Base-by-base conservation (phyloP, 1,140 invertebrate species). In the Procambarus clarkii region DNA sequence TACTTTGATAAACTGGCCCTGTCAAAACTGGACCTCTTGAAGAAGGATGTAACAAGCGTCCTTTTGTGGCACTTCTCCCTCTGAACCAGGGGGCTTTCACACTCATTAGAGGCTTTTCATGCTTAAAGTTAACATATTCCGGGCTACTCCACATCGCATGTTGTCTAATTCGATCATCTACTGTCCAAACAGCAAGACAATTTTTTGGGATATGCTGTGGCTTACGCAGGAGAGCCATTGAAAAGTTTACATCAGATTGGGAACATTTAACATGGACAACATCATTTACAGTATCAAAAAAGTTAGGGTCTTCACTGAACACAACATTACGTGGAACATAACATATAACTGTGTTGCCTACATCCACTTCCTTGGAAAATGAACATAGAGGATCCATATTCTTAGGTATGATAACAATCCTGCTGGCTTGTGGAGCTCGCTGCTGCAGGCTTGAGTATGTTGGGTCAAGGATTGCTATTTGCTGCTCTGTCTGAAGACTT, bases 101-200 rank as follows among this genome's bases (percentile, higher is more conserved):
- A 86, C 82, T 85, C 44, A 60, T 80, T 82, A 79, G 82, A 34
- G 82, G 82, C 76, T 86, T 83, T 71, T 86, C 82, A 80, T 91
- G 21, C 79, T 71, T 91, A 48, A 54, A 64, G 54, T 91, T 76
- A n/a, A 79, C 24, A 71, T 85, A 79, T 60, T 91, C 89, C 82
- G 89, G 89, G 89, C 89, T 91, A 91, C 89, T 85, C 89, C 89
- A 91, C 89, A 91, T 91, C 76, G 89, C 89, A 85, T 91, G 50
- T 80, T 60, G 82, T 79, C 89, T 77, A 50, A 79, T 79, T 79
- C 77, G 82, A 24, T 91, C 89, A 71, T 91, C 89, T 34, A 91
- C 83, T 85, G 89, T 78, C 89, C 89, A 91, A 86, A 91, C 89
- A 64, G 64, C 77, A 50, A 91, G 89, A 84, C 89, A 91, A 80